Base-by-base conservation (phyloP, 2,797 vertebrate genomes). In the Nannoperca australis region DNA sequence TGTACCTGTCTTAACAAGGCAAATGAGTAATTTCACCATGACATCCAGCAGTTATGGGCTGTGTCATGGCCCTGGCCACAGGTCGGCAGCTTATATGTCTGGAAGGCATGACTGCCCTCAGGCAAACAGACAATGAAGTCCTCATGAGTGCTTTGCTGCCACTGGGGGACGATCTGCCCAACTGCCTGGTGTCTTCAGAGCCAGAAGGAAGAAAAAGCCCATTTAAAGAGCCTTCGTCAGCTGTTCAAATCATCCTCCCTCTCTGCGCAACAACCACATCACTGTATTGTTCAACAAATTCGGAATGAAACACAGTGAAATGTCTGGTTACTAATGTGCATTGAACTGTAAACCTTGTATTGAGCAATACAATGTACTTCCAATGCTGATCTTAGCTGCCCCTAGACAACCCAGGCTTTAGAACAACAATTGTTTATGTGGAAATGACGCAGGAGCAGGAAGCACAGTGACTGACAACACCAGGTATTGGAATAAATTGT, bases 21-120 rank as follows among this genome's bases (percentile, higher is more conserved):
- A 85, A 80, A 87, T 42, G 40, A 77, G 62, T 42, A 65, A 60
- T 80, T 73, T 77, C 62, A 54, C 18, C 49, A 17, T 10, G 3
- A 32, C 47, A 56, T 68, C 17, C 38, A 74, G 71, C 45, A 17
- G 8, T 72, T 72, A 38, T 49, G 49, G 66, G 54, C 66, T 32
- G 56, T 61, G 77, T 70, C 71, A 45, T 2, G 24, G 76, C 69
- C 50, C 42, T 20, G 63, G 59, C 65, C 53, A 53, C 76, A 65
- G 54, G 79, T 45, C 17, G 20, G 60, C 50, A 75, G 74, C 36
- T 68, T 40, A 66, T 71, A 42, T 22, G 45, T 81, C 59, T 63
- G 51, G 55, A 30, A 66, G 69, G 45, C 69, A 64, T 45, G 60
- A 61, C 64, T 76, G 53, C 73, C 24, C 68, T 73, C n/a, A 58